These are phyloP conservation scores for Malurus cyaneus DNA, from an alignment of 2,113 vertebrate genomes.

Conservation along the genomic window DNA sequence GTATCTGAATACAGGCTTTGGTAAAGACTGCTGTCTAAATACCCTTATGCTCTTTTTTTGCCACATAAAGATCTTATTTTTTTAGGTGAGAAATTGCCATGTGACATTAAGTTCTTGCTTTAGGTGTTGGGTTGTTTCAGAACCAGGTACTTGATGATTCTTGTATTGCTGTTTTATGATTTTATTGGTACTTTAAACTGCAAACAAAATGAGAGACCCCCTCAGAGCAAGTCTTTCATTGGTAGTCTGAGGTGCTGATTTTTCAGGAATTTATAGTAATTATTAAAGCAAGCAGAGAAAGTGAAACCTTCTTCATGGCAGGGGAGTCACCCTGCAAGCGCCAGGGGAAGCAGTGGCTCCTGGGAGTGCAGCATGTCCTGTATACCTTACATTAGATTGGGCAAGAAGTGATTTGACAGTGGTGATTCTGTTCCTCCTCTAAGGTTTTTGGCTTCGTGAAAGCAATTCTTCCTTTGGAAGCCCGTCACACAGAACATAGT, in stretches of 20 bases:
- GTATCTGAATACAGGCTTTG: background rate
- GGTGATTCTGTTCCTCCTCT: background rate
- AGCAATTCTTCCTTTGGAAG: background rate
- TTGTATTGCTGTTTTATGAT: background rate
- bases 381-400: background rate
- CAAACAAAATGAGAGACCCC: background rate
- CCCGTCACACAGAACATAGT: background rate
- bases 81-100: background rate
- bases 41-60: background rate
- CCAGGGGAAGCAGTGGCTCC: accelerated
- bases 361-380: accelerated
- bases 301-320: background rate
- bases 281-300: background rate
- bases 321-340: background rate
- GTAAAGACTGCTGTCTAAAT: background rate
- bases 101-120: background rate
- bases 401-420: background rate
- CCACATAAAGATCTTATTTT: background rate
- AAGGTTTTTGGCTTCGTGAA: background rate
- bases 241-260: background rate
- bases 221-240: background rate
- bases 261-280: background rate
- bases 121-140: background rate
- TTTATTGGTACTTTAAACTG: background rate
- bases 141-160: background rate